These are phyloP conservation scores for Acyrthosiphon pisum DNA, from an alignment of 1,140 invertebrate genomes.

Conservation along the genomic window DNA sequence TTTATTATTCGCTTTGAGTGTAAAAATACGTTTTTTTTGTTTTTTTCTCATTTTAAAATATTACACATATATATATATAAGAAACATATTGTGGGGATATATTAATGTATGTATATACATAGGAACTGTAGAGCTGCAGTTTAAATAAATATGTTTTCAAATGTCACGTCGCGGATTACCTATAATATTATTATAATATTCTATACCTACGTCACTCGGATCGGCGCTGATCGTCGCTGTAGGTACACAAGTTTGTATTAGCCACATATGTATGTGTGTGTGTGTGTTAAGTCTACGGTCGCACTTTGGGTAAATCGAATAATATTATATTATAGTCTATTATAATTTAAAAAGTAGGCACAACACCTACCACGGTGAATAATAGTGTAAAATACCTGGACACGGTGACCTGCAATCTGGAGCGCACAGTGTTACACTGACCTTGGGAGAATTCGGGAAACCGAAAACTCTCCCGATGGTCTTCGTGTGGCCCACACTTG, in stretches of 20 bases:
- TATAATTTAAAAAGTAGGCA: no score
- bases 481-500: no score
- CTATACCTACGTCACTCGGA: background rate
- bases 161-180: background rate
- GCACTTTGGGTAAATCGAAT: background rate
- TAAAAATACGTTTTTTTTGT: background rate
- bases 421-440: no score
- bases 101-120: background rate
- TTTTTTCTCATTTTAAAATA: background rate
- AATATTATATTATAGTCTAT: no score
- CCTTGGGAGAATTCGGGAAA: no score
- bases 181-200: background rate
- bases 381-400: no score
- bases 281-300: no score
- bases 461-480: no score
- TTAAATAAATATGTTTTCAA: slow-evolving; percentile 17
- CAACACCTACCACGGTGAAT: no score
- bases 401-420: no score
- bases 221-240: background rate
- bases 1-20: background rate
- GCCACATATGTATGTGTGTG: background rate
- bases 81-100: background rate
- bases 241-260: background rate
- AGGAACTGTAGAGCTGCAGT: slow-evolving; percentile 23
- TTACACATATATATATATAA: background rate